Evolutionary conservation across 2,888 invertebrate species (phyloP), one percentile per base, ranked within the genome.

Genomic region (Hemithea aestivaria): DNA sequence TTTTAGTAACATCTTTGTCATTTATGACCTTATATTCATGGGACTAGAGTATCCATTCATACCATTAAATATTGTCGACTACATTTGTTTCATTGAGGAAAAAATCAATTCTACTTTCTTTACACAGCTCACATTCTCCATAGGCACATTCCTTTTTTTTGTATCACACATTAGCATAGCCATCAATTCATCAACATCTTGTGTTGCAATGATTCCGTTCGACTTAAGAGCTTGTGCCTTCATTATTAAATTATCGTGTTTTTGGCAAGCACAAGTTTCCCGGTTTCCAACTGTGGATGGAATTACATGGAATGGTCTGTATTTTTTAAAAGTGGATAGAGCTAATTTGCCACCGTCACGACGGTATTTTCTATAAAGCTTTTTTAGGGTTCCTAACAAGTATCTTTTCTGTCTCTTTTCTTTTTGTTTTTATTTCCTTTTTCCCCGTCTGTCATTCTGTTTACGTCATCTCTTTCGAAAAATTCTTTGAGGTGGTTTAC

Each of bases 211-310:
- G n/a, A 37, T 9, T 5, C 36, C 44, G 8, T 27, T 24, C 9
- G 28, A 28, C 10, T 44, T 29, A 7, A 44, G 20, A 11, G 11
- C n/a, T 7, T 4, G 20, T 8, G 40, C 40, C 23, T 33, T 44
- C 25, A 33, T 30, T 12, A 10, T 8, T 23, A 37, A 31, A 38
- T 45, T 45, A 8, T 26, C 34, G 10, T 45, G 45, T 10, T 25
- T 36, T 8, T 21, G 23, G 27, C 45, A 45, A 8, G 45, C 45
- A 12, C 45, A 45, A 8, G 40, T 40, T 1, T 45, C 30, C 2
- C 40, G 22, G 1, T 33, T 27, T 9, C 1, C 7, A 1, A 10
- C 7, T 21, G 1, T 30, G 4, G 29, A 22, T 6, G 21, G 10
- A n/a, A 30, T 6, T 2, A 30, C 22, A 6, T 22, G n/a, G 7